Conservation (phyloP, 2,113 vertebrate species). For the Elaphurus davidianus region DNA sequence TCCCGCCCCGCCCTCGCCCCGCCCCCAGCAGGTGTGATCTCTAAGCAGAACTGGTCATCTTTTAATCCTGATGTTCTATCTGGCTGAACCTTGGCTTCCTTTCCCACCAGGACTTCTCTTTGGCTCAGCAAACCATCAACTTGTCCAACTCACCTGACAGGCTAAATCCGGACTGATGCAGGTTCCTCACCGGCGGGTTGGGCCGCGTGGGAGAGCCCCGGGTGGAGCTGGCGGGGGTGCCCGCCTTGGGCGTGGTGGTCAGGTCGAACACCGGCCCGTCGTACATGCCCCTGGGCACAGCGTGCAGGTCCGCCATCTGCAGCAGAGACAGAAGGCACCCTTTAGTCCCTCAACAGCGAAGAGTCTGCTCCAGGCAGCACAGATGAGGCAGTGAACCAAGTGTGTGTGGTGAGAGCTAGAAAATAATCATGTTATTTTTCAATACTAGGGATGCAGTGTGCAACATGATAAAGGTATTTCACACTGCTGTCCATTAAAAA, state of each 20-base stretch:
- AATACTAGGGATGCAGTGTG: not conserved
- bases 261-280: conserved; percentile 96
- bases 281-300: conserved; percentile 96
- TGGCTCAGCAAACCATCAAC: not conserved
- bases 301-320: conserved; percentile 94
- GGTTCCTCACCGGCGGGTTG: conserved; percentile 90
- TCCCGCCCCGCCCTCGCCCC: fast-evolving
- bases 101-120: not conserved
- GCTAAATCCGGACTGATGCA: conserved; percentile 97
- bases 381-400: no score
- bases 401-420: not conserved
- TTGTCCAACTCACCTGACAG: conserved; percentile 88
- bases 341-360: not conserved
- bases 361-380: not conserved
- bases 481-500: not conserved
- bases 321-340: not conserved
- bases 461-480: not conserved
- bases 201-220: conserved; percentile 94
- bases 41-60: not conserved
- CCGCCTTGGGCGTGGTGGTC: conserved; percentile 91
- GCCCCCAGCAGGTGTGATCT: not conserved
- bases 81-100: not conserved
- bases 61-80: not conserved
- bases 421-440: not conserved
- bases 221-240: conserved; percentile 92